Conservation (phyloP, 2,113 vertebrate genomes). For the Platysteira castanea region DNA sequence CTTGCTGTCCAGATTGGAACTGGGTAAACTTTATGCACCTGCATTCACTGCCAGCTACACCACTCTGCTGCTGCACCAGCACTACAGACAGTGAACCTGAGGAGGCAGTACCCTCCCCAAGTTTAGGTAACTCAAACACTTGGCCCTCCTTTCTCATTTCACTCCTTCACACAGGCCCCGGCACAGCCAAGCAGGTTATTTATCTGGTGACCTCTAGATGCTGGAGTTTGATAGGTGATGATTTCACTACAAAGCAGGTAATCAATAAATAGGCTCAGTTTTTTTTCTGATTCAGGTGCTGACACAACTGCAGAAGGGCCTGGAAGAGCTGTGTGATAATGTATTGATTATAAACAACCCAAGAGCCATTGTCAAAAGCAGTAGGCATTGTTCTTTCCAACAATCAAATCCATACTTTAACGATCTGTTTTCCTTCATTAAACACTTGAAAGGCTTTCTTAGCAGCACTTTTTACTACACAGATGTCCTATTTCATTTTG, state of each 20-base stretch:
- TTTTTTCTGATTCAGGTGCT: background rate
- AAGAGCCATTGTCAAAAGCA: slow-evolving; percentile 23
- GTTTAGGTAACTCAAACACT: background rate
- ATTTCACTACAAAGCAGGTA: slow-evolving; percentile 58
- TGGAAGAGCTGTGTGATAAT: background rate
- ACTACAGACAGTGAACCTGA: background rate
- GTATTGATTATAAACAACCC: slow-evolving; percentile 19
- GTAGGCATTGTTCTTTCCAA: slow-evolving; percentile 37
- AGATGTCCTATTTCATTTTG: slow-evolving; percentile 24
- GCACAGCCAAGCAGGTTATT: slow-evolving; percentile 34
- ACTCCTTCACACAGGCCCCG: background rate
- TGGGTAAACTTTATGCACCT: background rate
- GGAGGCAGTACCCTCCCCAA: background rate
- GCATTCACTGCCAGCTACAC: background rate
- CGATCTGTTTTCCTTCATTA: slow-evolving; percentile 54
- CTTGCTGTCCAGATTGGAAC: background rate
- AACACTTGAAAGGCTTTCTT: slow-evolving; percentile 37
- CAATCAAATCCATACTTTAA: slow-evolving; percentile 52
- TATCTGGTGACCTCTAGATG: slow-evolving; percentile 46
- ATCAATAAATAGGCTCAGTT: slow-evolving; percentile 41
- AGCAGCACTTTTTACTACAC: background rate
- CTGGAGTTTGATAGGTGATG: slow-evolving; percentile 56
- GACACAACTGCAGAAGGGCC: background rate
- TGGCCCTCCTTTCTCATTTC: background rate
- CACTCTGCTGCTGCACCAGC: background rate